Evolutionary conservation across 2,888 invertebrate species (phyloP), one percentile per base, ranked within the genome.

Genomic region (Himalopsyche kuldschensis): DNA sequence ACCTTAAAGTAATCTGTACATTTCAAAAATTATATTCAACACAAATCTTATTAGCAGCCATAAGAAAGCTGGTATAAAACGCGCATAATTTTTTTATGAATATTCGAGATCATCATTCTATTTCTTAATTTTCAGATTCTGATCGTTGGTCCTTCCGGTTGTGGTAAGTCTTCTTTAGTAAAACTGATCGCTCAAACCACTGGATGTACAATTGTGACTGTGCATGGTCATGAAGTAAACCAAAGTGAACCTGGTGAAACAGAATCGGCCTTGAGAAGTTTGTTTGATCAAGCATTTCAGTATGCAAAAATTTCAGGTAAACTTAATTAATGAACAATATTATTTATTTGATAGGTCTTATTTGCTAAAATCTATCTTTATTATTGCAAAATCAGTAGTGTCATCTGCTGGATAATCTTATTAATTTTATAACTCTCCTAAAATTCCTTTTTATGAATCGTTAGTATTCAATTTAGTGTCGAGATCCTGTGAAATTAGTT

Each of bases 151-250:
- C 91, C 93, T 17, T 89, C 92, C 2, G 94, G 94, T 6, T 91
- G 92, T 87, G 94, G 94, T 24, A 94, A 94, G 88, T 93, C 92
- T 11, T 89, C 91, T 8, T 87, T 94, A 46, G 90, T 93, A 3
- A 88, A 89, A 79, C 90, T 91, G 35, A 90, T 92, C 46, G 90
- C 93, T 6, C 88, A 88, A 3, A 88, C 90, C 47, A 88, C 89
- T 86, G 87, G 87, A n/a, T 91, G 91, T 83, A 91, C 91, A 83
- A 88, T 93, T 17, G 88, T 93, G 76, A 87, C 88, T 17, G 87
- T 93, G 3, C 89, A 89, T 79, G 90, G 91, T 1, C 88, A 90
- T 0, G 90, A 91, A 78, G 87, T 93, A 1, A 87, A 90, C 63
- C 89, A 89, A n/a, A 88, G 92, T 0, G 88, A 90, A 86, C 92